Conservation (phyloP, 2,113 vertebrate species). For the Vireo altiloquus region DNA sequence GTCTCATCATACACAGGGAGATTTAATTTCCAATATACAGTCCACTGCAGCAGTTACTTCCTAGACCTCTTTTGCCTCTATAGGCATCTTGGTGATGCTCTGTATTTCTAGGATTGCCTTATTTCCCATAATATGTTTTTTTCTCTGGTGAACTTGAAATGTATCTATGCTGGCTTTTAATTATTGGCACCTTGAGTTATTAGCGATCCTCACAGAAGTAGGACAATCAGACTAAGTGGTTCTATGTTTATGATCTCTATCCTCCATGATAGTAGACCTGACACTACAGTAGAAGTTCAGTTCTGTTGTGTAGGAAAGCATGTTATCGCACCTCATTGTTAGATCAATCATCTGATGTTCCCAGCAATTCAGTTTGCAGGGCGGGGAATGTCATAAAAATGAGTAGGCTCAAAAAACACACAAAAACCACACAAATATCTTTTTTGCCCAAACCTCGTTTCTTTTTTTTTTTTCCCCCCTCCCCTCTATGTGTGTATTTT, state of each 20-base stretch:
- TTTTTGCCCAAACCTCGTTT: background rate
- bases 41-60: background rate
- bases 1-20: background rate
- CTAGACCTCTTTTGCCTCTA: background rate
- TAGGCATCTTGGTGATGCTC: background rate
- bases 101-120: background rate
- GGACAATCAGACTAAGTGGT: background rate
- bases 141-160: background rate
- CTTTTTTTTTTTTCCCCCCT: rapidly evolving
- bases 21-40: background rate
- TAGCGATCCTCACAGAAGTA: background rate
- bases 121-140: background rate
- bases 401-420: background rate
- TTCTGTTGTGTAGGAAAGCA: background rate
- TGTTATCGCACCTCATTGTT: background rate
- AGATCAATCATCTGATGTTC: background rate
- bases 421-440: background rate
- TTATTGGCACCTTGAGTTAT: background rate
- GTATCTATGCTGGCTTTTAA: background rate
- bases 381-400: background rate
- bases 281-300: background rate
- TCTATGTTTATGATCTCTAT: background rate
- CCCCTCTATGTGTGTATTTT: background rate
- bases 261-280: background rate
- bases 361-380: background rate